Conservation (phyloP, 2,113 vertebrate species). For the Syngnathoides biaculeatus region DNA sequence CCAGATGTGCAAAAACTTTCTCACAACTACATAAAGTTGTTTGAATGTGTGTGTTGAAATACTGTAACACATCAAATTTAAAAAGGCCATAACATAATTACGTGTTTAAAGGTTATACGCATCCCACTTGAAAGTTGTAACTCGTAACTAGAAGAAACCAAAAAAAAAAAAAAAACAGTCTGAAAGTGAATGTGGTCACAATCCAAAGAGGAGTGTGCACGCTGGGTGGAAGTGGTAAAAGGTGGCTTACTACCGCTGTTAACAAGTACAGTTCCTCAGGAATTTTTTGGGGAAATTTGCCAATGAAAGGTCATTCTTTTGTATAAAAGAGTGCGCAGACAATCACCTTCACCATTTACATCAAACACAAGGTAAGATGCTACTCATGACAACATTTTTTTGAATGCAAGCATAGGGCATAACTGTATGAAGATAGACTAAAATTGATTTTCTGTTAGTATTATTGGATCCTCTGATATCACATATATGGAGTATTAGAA, state of each 20-base stretch:
- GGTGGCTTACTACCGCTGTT: not conserved
- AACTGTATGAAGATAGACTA: not conserved
- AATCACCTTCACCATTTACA: not conserved
- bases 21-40: no score
- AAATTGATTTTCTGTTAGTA: not conserved
- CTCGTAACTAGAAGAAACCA: not conserved
- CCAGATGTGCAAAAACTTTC: no score
- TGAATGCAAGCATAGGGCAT: not conserved
- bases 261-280: not conserved
- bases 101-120: not conserved
- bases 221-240: constrained; percentile 3
- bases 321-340: not conserved
- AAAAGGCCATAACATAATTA: not conserved
- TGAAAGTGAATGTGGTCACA: not conserved
- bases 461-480: not conserved
- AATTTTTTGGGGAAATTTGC: not conserved
- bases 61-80: not conserved
- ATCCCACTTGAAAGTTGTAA: not conserved
- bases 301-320: not conserved
- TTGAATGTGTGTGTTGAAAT: not conserved
- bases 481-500: not conserved
- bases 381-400: not conserved
- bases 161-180: not conserved
- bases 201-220: not conserved
- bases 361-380: not conserved